Evolutionary conservation across 1,140 invertebrate genomes (phyloP), one percentile per base, ranked within the genome.

Genomic region (Microplitis mediator): DNA sequence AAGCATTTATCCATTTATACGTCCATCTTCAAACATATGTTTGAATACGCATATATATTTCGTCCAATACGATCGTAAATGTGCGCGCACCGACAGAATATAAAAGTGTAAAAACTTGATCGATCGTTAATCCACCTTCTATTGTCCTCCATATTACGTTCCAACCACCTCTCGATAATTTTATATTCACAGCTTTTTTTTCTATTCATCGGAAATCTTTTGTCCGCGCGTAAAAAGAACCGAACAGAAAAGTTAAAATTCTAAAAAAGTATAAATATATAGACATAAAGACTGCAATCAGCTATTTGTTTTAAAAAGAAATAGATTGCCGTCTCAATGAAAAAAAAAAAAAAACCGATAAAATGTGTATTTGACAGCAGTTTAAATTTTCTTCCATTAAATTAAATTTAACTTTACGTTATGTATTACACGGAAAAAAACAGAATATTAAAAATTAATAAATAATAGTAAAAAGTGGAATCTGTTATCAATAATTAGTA

Each of bases 71-170:
- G 13, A 62, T 52, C 52, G 45, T n/a, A 50, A 45, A 45, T 45
- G 39, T 11, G 11, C 6, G 39, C 39, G 39, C 11, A 6, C 39
- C 39, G 39, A 45, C 11, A 45, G 5, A 45, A 45, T 9, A 34
- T 16, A 32, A 23, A 23, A 23, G 23, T 23, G 39, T 54, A 32
- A 52, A 52, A 67, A 67, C n/a, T 51, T 14, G 13, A 67, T 64
- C 45, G 45, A 63, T 63, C 45, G 69, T 71, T 71, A 71, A 71
- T 71, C 69, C 50, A 56, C 45, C 39, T n/a, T n/a, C 69, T 35
- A 71, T 71, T 71, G 69, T 71, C 32, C 50, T 56, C 8, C 36
- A 31, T 50, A 61, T 58, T 60, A 60, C 39, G 39, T 45, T 69
- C 52, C n/a, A n/a, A 70, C 4, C 56, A 58, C 23, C 39, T 31